phyloP scores from a whole-genome alignment of 2,797 vertebrate genomes.

The Paguma larvata region DNA sequence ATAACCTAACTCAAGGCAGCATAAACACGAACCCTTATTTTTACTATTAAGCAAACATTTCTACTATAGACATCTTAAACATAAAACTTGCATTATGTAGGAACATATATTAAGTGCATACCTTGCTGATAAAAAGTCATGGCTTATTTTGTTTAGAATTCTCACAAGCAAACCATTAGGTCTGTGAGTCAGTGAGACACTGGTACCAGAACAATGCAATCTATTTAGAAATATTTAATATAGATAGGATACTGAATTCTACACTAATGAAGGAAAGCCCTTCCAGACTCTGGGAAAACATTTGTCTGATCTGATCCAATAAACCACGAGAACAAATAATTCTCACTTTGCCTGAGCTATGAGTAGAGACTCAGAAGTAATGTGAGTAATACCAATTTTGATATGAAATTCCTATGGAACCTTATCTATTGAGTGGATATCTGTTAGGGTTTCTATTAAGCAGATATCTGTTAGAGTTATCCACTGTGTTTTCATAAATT shows the following conservation, averaged over 20 bases:
- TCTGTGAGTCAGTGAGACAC: background rate
- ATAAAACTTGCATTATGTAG: background rate
- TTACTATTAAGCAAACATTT: slow-evolving; percentile 27
- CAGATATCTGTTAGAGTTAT: background rate
- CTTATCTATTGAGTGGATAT: background rate
- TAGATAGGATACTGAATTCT: background rate
- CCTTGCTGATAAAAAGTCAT: background rate
- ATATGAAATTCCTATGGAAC: background rate
- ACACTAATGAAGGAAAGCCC: background rate
- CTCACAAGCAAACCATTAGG: background rate
- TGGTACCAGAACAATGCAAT: background rate
- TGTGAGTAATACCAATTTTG: background rate
- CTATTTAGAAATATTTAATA: background rate
- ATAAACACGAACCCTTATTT: background rate
- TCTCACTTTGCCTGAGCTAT: background rate
- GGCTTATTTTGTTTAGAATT: background rate
- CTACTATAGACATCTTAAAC: background rate
- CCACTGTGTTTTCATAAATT: background rate
- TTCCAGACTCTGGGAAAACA: background rate
- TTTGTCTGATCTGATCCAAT: background rate
- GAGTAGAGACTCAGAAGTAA: background rate
- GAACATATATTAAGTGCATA: background rate
- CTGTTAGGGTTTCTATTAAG: no score
- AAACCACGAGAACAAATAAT: background rate
- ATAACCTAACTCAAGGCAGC: background rate